These are phyloP conservation scores for Potamilus streckersoni DNA, from an alignment of 1,140 invertebrate genomes.

Conservation along the genomic window DNA sequence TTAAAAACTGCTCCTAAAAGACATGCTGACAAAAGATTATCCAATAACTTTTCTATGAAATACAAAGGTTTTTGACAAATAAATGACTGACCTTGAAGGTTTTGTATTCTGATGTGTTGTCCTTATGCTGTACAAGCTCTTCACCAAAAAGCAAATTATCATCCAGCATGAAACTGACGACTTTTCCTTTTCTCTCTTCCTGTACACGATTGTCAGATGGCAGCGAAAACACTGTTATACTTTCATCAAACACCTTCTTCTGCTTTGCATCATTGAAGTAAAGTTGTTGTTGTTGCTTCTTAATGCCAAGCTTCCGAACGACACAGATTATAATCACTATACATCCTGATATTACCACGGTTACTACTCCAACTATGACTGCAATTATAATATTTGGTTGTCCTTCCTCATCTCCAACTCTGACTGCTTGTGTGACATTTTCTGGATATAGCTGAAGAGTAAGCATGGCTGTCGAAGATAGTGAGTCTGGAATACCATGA, in stretches of 20 bases:
- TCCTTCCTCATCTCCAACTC: slow-evolving; percentile 12
- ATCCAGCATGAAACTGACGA: slow-evolving; percentile 27
- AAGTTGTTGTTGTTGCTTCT: slow-evolving; percentile 22
- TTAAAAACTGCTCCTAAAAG: no score
- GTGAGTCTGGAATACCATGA: slow-evolving; percentile 16
- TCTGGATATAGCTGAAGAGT: slow-evolving; percentile 12
- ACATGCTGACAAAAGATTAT: no score
- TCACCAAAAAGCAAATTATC: slow-evolving; percentile 32
- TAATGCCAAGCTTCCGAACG: slow-evolving; percentile 23
- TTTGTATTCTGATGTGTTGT: no score
- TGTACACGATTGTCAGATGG: slow-evolving; percentile 30
- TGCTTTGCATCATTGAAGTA: slow-evolving; percentile 16
- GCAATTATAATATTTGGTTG: slow-evolving; percentile 26
- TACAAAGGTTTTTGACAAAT: no score
- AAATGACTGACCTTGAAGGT: no score
- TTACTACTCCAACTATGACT: slow-evolving; percentile 25
- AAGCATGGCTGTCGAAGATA: neutral
- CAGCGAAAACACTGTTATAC: slow-evolving; percentile 28
- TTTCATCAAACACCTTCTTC: slow-evolving; percentile 29
- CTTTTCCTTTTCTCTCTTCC: slow-evolving; percentile 23
- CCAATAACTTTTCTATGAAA: no score
- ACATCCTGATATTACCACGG: slow-evolving; percentile 19
- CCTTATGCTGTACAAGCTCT: slow-evolving; percentile 20
- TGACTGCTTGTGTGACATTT: slow-evolving; percentile 10
- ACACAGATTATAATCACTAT: slow-evolving; percentile 30